phyloP scores from a whole-genome alignment of 2,888 invertebrate species.

The Abscondita cerata region DNA sequence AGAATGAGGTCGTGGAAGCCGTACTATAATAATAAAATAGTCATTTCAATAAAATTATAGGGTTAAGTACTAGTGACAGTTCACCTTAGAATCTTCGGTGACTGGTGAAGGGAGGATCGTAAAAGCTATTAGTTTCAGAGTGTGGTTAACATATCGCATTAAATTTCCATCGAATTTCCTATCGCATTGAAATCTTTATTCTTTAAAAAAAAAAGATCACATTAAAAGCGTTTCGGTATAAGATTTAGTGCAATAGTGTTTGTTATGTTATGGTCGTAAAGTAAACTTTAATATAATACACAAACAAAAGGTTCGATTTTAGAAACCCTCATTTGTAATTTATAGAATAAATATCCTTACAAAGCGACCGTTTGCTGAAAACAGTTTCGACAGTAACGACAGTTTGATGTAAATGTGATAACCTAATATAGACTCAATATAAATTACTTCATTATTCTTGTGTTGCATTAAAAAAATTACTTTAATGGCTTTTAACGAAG shows the following conservation, averaged over 20 bases:
- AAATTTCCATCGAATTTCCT: conserved; percentile 12
- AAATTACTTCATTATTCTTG: conserved; percentile 1
- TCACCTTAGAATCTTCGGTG: conserved; percentile 35
- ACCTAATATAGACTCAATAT: neutral
- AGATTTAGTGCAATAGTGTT: conserved; percentile 1
- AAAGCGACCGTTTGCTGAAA: conserved; percentile 2
- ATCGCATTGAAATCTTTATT: conserved; percentile 12
- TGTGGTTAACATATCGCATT: conserved; percentile 38
- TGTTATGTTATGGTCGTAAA: conserved; percentile 8
- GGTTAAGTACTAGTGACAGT: conserved; percentile 37
- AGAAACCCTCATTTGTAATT: conserved; percentile 24
- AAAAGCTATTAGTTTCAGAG: conserved; percentile 38
- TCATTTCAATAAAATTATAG: conserved; percentile 7
- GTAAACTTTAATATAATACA: conserved; percentile 10
- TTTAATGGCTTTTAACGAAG: no score
- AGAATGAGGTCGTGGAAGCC: neutral
- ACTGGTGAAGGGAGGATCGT: conserved; percentile 38
- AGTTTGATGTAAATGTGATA: conserved; percentile 8
- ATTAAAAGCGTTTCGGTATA: neutral
- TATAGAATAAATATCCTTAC: conserved; percentile 15
- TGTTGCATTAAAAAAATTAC: neutral
- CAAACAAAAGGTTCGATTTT: conserved; percentile 16
- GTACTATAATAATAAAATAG: conserved; percentile 9
- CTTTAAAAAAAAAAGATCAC: neutral
- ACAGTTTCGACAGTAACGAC: conserved; percentile 3